A percentile compares a stretch with the other conserved stretches of the same genome.
phyloP scores from a whole-genome alignment of 1,140 invertebrate species.

The Zelostemma sp. region DNA sequence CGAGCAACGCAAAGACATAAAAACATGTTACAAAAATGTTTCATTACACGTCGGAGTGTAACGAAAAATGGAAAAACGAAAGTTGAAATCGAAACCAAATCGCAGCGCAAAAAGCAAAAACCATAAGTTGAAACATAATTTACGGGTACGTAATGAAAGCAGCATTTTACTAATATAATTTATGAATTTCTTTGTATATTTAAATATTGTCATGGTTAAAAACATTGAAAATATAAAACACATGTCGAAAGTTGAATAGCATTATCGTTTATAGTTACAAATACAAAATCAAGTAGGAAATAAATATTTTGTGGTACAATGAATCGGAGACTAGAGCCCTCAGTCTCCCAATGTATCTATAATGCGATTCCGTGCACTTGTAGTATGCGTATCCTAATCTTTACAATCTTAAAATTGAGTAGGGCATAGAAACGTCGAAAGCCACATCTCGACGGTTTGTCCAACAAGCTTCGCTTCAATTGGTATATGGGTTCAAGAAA shows the following conservation, averaged over 20 bases:
- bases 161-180: conserved; percentile 20
- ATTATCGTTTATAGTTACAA: conserved; percentile 62
- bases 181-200: conserved; percentile 49
- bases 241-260: conserved; percentile 57
- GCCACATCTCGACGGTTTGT: conserved; percentile 36
- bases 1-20: too few species aligned
- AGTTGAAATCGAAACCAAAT: too few species aligned
- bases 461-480: conserved; percentile 32
- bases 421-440: conserved; percentile 33
- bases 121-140: conserved; percentile 6
- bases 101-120: too few species aligned
- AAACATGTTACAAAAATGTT: too few species aligned
- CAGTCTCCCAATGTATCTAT: conserved; percentile 55
- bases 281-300: conserved; percentile 66
- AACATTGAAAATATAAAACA: conserved; percentile 61
- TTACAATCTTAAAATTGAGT: conserved; percentile 49
- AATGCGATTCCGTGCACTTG: conserved; percentile 52
- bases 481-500: conserved; percentile 33
- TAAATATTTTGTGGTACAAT: conserved; percentile 62
- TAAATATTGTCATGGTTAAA: conserved; percentile 57
- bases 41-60: too few species aligned
- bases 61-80: too few species aligned
- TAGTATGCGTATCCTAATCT: conserved; percentile 47
- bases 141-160: conserved; percentile 17
- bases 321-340: conserved; percentile 59